A percentile compares a stretch with the other conserved stretches of the same genome.
Evolutionary conservation across 2,888 invertebrate genomes (phyloP).

Genomic region (Zele albiditarsus): DNA sequence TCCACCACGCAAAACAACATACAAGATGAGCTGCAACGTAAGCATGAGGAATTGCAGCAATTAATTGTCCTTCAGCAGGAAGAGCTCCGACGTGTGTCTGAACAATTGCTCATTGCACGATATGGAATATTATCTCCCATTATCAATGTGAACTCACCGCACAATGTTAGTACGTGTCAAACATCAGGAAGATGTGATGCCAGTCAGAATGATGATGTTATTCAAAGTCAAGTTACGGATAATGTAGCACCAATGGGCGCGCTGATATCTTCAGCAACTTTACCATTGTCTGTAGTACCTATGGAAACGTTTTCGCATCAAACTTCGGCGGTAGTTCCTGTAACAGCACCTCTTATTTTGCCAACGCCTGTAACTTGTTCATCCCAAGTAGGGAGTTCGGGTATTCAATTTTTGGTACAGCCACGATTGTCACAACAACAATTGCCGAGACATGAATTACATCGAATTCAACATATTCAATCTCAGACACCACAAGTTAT

Average conservation of each 20-base stretch:
- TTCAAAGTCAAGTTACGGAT: not conserved
- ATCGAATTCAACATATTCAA: conserved; percentile 53
- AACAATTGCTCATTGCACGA: conserved; percentile 87
- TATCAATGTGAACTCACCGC: conserved; percentile 68
- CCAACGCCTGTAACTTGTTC: conserved; percentile 53
- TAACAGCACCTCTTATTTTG: conserved; percentile 60
- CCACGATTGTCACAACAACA: conserved; percentile 52
- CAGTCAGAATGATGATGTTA: conserved; percentile 21
- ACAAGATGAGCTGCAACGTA: conserved; percentile 77
- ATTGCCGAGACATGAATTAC: conserved; percentile 51
- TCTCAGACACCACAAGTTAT: conserved; percentile 46
- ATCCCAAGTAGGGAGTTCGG: conserved; percentile 47
- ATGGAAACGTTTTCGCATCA: conserved; percentile 65
- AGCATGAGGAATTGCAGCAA: conserved; percentile 89
- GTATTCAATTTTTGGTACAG: conserved; percentile 53
- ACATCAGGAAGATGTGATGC: conserved; percentile 39
- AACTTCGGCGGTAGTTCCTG: conserved; percentile 53
- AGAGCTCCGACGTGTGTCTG: conserved; percentile 88
- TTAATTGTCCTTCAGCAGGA: conserved; percentile 90
- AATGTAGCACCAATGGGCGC: conserved; percentile 57
- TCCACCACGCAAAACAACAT: conserved; percentile 76
- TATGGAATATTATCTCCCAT: conserved; percentile 78
- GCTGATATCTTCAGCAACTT: conserved; percentile 57
- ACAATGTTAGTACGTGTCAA: conserved; percentile 59
- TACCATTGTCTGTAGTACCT: conserved; percentile 65